Conservation (phyloP, 30 jellyfish, hydroid and myxozoan species). For the Nemopilema nomurai region DNA sequence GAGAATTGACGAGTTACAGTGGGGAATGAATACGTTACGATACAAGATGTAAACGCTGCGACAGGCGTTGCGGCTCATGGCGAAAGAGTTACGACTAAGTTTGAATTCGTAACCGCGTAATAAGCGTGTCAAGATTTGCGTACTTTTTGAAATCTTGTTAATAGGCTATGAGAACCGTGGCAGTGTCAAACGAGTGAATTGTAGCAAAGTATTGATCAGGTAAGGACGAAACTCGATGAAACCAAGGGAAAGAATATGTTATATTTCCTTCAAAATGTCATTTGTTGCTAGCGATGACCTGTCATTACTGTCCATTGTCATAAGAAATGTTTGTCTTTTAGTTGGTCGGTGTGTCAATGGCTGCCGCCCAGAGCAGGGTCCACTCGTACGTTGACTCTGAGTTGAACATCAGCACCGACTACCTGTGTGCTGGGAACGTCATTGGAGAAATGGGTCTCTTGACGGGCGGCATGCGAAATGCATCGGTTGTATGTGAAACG, state of each 20-base stretch:
- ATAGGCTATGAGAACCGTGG: too few species aligned
- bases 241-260: too few species aligned
- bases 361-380: constrained; percentile 22
- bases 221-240: too few species aligned
- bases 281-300: not conserved
- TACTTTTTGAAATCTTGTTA: too few species aligned
- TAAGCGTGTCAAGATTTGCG: too few species aligned
- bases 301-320: not conserved
- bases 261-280: too few species aligned
- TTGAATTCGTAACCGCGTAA: too few species aligned
- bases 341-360: constrained; percentile 89
- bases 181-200: too few species aligned
- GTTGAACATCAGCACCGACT: constrained; percentile 85
- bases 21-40: not conserved
- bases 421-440: constrained; percentile 85
- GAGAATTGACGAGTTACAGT: not conserved
- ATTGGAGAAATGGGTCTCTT: constrained; percentile 95
- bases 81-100: too few species aligned
- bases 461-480: constrained; percentile 79
- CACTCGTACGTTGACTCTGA: constrained; percentile 54
- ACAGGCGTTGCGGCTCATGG: too few species aligned
- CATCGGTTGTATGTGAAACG: constrained; percentile 92
- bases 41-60: too few species aligned
- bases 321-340: constrained; percentile 17
- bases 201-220: too few species aligned